Conservation (phyloP, 2,797 vertebrate genomes). For the Buceros bicornis region DNA sequence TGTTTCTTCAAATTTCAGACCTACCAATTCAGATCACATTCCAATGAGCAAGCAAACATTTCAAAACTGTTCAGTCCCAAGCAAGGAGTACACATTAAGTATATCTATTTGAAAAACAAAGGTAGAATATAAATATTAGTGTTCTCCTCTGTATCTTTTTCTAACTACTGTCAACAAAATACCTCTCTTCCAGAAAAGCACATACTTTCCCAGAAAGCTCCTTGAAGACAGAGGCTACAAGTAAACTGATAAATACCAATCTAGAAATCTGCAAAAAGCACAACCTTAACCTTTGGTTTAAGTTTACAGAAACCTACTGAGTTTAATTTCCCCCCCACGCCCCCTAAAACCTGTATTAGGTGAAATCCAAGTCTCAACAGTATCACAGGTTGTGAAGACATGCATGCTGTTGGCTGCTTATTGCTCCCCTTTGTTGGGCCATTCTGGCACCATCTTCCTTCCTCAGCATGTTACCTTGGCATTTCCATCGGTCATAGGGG, state of each 20-base stretch:
- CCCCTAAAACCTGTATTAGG: background rate
- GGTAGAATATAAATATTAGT: background rate
- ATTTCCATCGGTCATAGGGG: rapidly evolving
- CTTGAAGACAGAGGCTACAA: background rate
- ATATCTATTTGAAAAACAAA: background rate
- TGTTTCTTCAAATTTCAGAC: background rate
- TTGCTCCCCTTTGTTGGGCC: background rate
- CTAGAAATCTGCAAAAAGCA: background rate
- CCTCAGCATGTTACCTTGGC: background rate
- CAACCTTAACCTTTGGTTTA: background rate
- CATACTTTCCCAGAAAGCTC: background rate
- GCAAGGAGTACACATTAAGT: background rate
- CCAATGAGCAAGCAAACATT: background rate
- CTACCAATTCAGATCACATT: background rate
- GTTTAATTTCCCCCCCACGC: background rate
- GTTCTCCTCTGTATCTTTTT: background rate
- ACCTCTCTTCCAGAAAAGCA: background rate
- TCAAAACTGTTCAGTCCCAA: background rate
- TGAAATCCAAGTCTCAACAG: background rate
- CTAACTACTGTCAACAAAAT: background rate
- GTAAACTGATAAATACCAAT: background rate
- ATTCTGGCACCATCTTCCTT: background rate
- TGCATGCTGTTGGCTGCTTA: background rate
- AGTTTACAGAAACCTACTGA: background rate
- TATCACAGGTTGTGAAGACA: background rate